Evolutionary conservation across 2,113 vertebrate species (phyloP), one percentile per base, ranked within the genome.

Genomic region (Bubo bubo): DNA sequence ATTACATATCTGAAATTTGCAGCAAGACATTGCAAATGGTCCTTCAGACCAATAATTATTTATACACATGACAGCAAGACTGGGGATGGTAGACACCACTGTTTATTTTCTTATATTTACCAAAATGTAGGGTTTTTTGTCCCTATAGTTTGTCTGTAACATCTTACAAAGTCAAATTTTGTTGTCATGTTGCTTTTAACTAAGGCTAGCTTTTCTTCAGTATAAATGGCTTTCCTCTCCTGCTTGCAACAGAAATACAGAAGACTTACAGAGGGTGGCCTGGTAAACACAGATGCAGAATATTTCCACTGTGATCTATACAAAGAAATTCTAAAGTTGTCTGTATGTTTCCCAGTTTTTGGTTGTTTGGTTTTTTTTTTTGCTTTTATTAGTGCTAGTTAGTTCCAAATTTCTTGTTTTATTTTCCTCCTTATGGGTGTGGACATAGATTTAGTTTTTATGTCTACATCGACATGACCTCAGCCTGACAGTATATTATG

Each of bases 401-500:
- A 67, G 60, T 72, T 96, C 59, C 53, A 70, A 76, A 56, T 32
- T 64, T 72, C 67, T 72, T 96, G 60, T 82, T 77, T 96, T 89
- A 49, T 77, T 95, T 96, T 94, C 41, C 34, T 88, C 63, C 68
- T 90, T 47, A 20, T 49, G 76, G 92, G 90, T 10, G 41, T 88
- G 75, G 92, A 75, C 89, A 79, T 53, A 60, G 86, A 95, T 85
- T 84, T 90, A 8, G 3, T 71, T 94, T 95, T 96, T 95, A 45
- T 91, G 53, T 75, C 92, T 90, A 39, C 34, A 64, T 70, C 85
- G 95, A 89, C 39, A 14, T 94, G 75, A 95, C 62, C 79, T 70
- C 77, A 90, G 62, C 83, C 96, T 95, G 81, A 96, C 77, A 93
- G 71, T 49, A 87, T 45, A 10, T 90, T 79, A 79, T 88, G 79